Conservation (phyloP, 2,797 vertebrate species). For the Orestias chungarensis region DNA sequence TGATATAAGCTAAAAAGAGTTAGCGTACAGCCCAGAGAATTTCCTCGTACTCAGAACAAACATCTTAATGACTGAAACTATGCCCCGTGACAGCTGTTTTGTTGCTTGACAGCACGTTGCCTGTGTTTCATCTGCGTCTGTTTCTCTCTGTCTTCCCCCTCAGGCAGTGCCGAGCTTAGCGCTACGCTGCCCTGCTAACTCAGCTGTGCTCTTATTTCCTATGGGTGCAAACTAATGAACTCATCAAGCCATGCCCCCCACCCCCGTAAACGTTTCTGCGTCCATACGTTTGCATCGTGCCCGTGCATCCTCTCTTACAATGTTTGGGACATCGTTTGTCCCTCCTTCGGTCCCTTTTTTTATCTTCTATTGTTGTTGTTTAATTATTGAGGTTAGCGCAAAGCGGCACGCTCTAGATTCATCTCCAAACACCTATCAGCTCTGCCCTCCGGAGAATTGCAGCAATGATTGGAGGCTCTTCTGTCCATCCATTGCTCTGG, state of each 20-base stretch:
- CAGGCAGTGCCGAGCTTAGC: conserved; percentile 47
- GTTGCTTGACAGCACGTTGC: conserved; percentile 31
- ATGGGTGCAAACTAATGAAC: conserved; percentile 60
- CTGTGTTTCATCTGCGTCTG: conserved; percentile 34
- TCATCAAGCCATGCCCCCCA: conserved; percentile 42
- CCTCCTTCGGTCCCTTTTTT: background rate
- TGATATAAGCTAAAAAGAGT: too few relatives aligned
- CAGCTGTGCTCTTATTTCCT: conserved; percentile 70
- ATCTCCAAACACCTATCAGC: conserved; percentile 15
- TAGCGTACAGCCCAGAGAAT: too few relatives aligned
- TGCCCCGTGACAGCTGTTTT: background rate
- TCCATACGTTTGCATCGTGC: background rate
- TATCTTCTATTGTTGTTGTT: conserved; percentile 25
- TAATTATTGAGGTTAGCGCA: conserved; percentile 53
- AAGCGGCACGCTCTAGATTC: conserved; percentile 28
- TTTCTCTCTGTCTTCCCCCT: conserved; percentile 32
- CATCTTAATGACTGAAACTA: conserved; percentile 1
- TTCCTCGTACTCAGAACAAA: background rate
- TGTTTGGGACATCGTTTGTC: background rate
- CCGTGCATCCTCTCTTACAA: background rate
- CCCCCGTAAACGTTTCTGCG: conserved; percentile 20
- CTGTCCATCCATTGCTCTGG: conserved; percentile 18
- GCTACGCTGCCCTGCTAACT: conserved; percentile 59
- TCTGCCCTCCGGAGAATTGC: conserved; percentile 15
- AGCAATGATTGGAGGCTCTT: conserved; percentile 10